Evolutionary conservation across 2,797 vertebrate species (phyloP).

Genomic region (Microctenopoma stevenorrisi): DNA sequence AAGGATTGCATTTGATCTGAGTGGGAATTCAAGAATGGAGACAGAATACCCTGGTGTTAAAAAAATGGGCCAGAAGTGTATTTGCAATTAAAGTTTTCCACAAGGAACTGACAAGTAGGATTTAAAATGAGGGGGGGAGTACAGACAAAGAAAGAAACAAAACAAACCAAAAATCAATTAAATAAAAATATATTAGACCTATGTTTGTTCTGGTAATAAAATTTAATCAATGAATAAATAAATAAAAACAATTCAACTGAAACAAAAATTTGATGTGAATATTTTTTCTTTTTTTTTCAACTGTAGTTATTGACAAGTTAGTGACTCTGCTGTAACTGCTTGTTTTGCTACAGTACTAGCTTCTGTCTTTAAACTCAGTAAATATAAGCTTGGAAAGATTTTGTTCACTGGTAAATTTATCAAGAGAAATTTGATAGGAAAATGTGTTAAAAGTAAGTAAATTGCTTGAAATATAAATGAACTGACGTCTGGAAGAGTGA

Average conservation of each 20-base stretch:
- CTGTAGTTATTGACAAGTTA: background rate
- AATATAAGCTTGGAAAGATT: background rate
- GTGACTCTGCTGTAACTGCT: background rate
- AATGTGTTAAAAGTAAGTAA: background rate
- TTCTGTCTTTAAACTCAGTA: background rate
- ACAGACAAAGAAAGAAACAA: slow-evolving; percentile 40
- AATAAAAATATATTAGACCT: background rate
- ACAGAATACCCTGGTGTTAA: slow-evolving; percentile 77
- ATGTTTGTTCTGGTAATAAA: slow-evolving; percentile 19
- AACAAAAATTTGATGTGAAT: slow-evolving; percentile 2
- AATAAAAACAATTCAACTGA: background rate
- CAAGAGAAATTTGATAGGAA: background rate
- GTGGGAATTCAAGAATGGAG: slow-evolving; percentile 78
- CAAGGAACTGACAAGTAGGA: slow-evolving; percentile 68
- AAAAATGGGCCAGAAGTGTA: slow-evolving; percentile 66
- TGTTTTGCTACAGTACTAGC: background rate
- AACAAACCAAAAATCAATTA: slow-evolving; percentile 2
- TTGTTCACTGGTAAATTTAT: background rate
- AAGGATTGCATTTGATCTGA: slow-evolving; percentile 83
- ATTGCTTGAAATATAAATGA: background rate
- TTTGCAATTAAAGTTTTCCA: slow-evolving; percentile 75
- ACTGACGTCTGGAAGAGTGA: background rate
- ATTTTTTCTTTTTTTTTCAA: background rate
- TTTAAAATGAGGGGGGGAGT: slow-evolving; percentile 56
- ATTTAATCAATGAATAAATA: background rate